These are phyloP conservation scores for Metacarcinus magister DNA, from an alignment of 2,888 invertebrate species.

Conservation along the genomic window DNA sequence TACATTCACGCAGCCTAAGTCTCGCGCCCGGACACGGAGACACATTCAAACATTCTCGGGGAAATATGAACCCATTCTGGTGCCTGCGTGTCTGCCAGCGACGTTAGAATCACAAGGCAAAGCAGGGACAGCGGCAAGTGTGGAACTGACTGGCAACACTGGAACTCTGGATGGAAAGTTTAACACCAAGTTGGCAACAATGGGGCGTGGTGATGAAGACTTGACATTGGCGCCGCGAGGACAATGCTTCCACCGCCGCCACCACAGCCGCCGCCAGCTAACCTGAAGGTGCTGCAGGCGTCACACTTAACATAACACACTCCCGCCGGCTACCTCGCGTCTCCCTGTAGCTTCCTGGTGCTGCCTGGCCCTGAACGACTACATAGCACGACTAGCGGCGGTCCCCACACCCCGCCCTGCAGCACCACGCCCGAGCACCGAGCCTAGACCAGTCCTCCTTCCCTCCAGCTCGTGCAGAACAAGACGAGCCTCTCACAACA, in stretches of 20 bases:
- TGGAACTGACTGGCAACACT: neutral
- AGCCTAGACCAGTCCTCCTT: neutral
- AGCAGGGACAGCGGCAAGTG: neutral
- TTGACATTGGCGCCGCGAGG: slow-evolving; percentile 2
- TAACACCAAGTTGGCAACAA: slow-evolving; percentile 11
- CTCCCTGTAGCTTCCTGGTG: neutral
- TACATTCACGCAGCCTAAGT: neutral
- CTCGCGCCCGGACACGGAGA: neutral
- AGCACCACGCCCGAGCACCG: neutral
- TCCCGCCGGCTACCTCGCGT: too few relatives aligned
- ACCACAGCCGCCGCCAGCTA: neutral
- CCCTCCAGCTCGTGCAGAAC: too few relatives aligned
- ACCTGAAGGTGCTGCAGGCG: neutral
- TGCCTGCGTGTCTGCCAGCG: too few relatives aligned
- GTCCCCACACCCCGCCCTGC: neutral
- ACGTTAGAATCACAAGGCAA: too few relatives aligned
- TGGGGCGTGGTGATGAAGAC: neutral
- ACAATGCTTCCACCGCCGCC: neutral
- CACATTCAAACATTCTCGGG: neutral
- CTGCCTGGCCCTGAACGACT: neutral
- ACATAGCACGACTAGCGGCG: too few relatives aligned
- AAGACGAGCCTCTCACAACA: neutral
- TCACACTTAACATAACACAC: neutral
- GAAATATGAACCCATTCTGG: slow-evolving; percentile 1
- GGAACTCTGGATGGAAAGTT: neutral